Percentiles rank a stretch among this genome's conserved stretches.
These are phyloP conservation scores for Melanophora roralis DNA, from an alignment of 2,888 invertebrate genomes.

Conservation along the genomic window DNA sequence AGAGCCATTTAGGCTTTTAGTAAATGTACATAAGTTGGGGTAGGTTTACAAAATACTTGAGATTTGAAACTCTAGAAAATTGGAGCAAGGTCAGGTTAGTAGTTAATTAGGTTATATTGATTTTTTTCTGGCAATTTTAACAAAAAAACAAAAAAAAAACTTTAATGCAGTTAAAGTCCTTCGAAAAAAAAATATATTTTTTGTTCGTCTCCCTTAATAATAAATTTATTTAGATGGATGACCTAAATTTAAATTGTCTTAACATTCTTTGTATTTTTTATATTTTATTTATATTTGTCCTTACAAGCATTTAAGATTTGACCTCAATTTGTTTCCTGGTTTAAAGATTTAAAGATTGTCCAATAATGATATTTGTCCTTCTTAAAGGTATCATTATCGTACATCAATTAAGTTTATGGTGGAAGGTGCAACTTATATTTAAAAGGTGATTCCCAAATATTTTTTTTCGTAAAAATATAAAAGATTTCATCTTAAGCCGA, in stretches of 20 bases:
- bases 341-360: slow-evolving; percentile 13
- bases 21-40: not conserved
- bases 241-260: no score
- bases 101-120: not conserved
- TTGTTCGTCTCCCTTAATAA: slow-evolving; percentile 2
- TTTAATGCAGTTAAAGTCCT: no score
- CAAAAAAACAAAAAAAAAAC: no score
- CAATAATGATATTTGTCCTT: slow-evolving; percentile 19
- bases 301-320: not conserved
- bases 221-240: no score
- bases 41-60: not conserved
- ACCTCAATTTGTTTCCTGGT: slow-evolving; percentile 47
- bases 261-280: no score
- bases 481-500: no score
- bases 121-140: not conserved
- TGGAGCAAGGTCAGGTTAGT: slow-evolving; percentile 9
- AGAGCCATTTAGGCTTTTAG: not conserved
- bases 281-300: not conserved
- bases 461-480: no score
- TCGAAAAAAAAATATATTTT: no score
- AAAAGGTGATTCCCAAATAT: no score
- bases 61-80: not conserved
- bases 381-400: slow-evolving; percentile 21
- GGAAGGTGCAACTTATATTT: not conserved
- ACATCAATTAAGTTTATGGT: slow-evolving; percentile 51